Evolutionary conservation across 2,113 vertebrate species (phyloP), one percentile per base, ranked within the genome.

Genomic region (Plectropomus leopardus): DNA sequence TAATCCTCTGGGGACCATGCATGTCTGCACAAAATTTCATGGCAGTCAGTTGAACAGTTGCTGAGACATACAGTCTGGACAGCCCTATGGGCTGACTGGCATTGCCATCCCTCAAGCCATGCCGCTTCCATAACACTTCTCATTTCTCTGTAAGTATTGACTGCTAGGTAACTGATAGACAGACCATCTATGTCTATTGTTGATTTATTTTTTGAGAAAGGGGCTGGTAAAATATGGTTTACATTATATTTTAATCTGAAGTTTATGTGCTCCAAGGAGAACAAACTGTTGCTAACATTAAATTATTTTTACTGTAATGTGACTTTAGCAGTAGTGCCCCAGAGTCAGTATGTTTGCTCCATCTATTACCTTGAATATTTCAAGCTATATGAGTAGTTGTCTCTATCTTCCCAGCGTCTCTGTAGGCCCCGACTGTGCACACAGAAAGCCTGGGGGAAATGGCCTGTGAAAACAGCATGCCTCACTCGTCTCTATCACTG

Each of bases 381-480:
- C 44, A 63, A 72, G 66, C 63, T 15, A 14, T 9, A 63, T 24
- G 51, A 80, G 75, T 34, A n/a, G 47, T 70, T 16, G 66, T 76
- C 79, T 76, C 30, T 58, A 30, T 66, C 30, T n/a, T 36, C 14
- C 9, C 15, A 0, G 58, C n/a, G 73, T 78, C 69, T 86, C 59
- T 59, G 44, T 23, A 26, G 65, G 59, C 45, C 55, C 45, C 0
- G 50, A 34, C 75, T 88, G 80, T 73, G 78, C 67, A 47, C 72
- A 78, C 86, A 86, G 47, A 80, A 24, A 71, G 45, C 80, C 84
- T 44, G 63, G n/a, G 80, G 83, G 80, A 86, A 90, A 85, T 71
- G 79, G 77, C 80, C 86, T 80, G 83, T 89, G 68, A 89, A 90
- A 89, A 65, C 76, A 77, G 47, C 74, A 64, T 21, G 78, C 55